These are phyloP conservation scores for Linepithema humile DNA, from an alignment of 1,140 invertebrate genomes.

Conservation along the genomic window DNA sequence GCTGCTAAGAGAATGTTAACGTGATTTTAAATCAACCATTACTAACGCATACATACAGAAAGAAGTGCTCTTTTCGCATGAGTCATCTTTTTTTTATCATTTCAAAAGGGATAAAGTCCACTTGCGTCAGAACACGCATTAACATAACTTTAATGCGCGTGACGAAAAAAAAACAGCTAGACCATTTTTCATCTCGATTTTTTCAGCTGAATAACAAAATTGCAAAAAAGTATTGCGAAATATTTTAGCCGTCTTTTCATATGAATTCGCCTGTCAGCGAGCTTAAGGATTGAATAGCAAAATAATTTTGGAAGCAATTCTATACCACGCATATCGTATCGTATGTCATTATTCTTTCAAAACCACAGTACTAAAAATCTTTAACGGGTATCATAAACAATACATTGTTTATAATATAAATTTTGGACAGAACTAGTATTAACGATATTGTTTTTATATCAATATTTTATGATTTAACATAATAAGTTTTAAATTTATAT, in stretches of 20 bases:
- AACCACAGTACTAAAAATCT: no score
- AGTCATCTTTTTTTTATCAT: background rate
- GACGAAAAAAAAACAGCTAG: background rate
- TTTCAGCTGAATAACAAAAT: background rate
- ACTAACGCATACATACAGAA: background rate
- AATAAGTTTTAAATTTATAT: no score
- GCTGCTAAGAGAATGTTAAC: background rate
- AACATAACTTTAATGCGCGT: conserved; percentile 3
- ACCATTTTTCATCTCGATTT: background rate
- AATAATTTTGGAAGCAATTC: no score
- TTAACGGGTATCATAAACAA: no score
- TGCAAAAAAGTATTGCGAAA: background rate
- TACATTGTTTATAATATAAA: no score
- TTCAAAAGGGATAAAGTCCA: background rate
- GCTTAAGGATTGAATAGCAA: no score
- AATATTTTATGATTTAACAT: no score
- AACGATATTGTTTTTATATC: no score
- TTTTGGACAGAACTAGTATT: no score
- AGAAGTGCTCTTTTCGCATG: background rate
- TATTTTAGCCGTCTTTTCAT: background rate
- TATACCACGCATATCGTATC: no score
- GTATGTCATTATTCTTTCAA: no score
- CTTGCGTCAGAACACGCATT: background rate
- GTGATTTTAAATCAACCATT: background rate
- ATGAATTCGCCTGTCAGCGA: background rate